phyloP scores from a whole-genome alignment of 2,888 invertebrate species.

The Orthosia incerta region DNA sequence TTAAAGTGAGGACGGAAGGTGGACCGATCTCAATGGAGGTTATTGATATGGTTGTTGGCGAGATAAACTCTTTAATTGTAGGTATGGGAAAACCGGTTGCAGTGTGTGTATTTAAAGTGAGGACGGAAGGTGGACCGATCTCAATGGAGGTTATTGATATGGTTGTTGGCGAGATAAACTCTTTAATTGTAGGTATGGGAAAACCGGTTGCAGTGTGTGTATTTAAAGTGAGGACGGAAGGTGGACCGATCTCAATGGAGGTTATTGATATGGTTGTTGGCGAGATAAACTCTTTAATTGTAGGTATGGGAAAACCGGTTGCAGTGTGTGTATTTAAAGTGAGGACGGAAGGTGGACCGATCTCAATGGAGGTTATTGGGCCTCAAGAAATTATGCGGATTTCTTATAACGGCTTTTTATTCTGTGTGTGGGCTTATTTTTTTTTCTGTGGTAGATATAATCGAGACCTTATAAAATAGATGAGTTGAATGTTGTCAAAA shows the following conservation, averaged over 20 bases:
- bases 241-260: slow-evolving; percentile 12
- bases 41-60: slow-evolving; percentile 15
- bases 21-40: no score
- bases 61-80: slow-evolving; percentile 7
- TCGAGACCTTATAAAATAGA: background rate
- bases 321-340: slow-evolving; percentile 15
- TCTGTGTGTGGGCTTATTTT: background rate
- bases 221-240: slow-evolving; percentile 13
- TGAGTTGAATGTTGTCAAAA: background rate
- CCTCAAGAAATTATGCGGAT: slow-evolving; percentile 11
- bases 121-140: slow-evolving; percentile 7
- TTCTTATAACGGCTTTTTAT: slow-evolving; percentile 18
- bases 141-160: slow-evolving; percentile 27
- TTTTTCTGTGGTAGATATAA: background rate
- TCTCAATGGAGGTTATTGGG: slow-evolving; percentile 19
- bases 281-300: slow-evolving; percentile 3
- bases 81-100: slow-evolving; percentile 39
- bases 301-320: slow-evolving; percentile 40
- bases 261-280: slow-evolving; percentile 20
- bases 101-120: slow-evolving; percentile 14
- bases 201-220: no score
- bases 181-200: no score
- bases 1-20: no score
- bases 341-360: slow-evolving; percentile 6
- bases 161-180: background rate